Evolutionary conservation across 2,888 invertebrate species (phyloP).

Genomic region (Lasioglossum vierecki): DNA sequence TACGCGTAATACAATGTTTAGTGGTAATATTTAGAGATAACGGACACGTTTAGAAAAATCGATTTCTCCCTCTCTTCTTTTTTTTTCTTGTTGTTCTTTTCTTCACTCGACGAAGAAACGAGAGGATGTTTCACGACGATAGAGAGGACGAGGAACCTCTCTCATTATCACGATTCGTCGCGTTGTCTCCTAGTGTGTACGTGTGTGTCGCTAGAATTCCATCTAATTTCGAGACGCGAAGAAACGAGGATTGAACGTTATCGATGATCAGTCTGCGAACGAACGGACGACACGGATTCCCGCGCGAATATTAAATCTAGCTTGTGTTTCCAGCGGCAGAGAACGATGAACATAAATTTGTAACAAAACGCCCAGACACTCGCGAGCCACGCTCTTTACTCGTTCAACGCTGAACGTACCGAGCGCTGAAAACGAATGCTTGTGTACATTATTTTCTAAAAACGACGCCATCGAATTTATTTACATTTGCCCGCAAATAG

Average conservation of each 20-base stretch:
- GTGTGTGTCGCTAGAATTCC: conserved; percentile 3
- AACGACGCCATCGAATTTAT: not conserved
- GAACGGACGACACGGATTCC: conserved; percentile 29
- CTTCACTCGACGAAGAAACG: conserved; percentile 18
- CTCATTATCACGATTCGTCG: conserved; percentile 29
- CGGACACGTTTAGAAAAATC: conserved; percentile 39
- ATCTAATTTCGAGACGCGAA: conserved; percentile 21
- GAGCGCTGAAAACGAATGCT: not conserved
- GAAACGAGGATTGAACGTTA: conserved; percentile 27
- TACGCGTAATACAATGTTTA: conserved; percentile 38
- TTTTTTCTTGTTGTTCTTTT: not conserved
- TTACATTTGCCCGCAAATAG: not conserved
- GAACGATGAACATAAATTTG: conserved; percentile 45
- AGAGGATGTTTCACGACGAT: conserved; percentile 5
- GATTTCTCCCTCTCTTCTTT: not conserved
- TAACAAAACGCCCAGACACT: conserved; percentile 54
- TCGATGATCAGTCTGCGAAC: conserved; percentile 43
- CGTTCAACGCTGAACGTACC: conserved; percentile 6
- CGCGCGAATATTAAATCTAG: conserved; percentile 15
- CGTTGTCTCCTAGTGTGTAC: not conserved
- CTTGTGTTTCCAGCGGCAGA: not conserved
- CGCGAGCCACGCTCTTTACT: not conserved
- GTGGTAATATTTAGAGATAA: conserved; percentile 40
- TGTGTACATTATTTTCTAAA: not conserved
- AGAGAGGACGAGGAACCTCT: not conserved